A percentile compares a stretch with the other conserved stretches of the same genome.
Evolutionary conservation across 2,797 vertebrate species (phyloP).

Genomic region (Bradypodion pumilum): DNA sequence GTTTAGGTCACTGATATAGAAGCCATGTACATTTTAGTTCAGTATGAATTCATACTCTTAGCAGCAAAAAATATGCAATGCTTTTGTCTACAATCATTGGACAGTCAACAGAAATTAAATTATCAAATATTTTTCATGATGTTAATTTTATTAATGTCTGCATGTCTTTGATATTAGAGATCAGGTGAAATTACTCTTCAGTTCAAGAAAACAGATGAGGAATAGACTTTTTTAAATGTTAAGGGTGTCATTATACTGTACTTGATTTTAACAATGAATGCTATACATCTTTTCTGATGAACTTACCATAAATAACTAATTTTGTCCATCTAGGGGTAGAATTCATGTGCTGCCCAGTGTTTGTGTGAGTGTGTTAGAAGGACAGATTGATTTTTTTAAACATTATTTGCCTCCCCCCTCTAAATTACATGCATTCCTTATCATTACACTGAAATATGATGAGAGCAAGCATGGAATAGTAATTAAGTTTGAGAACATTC

Average conservation of each 20-base stretch:
- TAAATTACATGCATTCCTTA: neutral
- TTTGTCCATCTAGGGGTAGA: neutral
- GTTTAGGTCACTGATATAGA: neutral
- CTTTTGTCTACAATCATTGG: neutral
- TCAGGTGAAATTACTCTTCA: conserved; percentile 10
- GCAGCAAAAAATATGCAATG: neutral
- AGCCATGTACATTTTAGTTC: neutral
- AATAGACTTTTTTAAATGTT: conserved; percentile 6
- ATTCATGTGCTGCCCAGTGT: neutral
- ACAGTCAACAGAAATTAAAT: neutral
- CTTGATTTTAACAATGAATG: conserved; percentile 32
- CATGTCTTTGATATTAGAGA: conserved; percentile 44
- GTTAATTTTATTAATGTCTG: conserved; percentile 53
- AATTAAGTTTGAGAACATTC: neutral
- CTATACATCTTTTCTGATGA: conserved; percentile 42
- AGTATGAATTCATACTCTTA: neutral
- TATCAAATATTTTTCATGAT: neutral
- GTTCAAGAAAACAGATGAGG: conserved; percentile 21
- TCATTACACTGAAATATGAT: neutral
- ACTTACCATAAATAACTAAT: conserved; percentile 23
- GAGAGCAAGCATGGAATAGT: conserved; percentile 18
- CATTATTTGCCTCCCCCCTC: neutral
- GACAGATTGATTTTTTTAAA: neutral
- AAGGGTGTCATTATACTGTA: neutral
- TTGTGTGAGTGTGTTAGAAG: neutral